Percentiles rank a stretch among this genome's conserved stretches.
Conservation (phyloP, 2,888 invertebrate species). For the Cryptocephalus primarius region DNA sequence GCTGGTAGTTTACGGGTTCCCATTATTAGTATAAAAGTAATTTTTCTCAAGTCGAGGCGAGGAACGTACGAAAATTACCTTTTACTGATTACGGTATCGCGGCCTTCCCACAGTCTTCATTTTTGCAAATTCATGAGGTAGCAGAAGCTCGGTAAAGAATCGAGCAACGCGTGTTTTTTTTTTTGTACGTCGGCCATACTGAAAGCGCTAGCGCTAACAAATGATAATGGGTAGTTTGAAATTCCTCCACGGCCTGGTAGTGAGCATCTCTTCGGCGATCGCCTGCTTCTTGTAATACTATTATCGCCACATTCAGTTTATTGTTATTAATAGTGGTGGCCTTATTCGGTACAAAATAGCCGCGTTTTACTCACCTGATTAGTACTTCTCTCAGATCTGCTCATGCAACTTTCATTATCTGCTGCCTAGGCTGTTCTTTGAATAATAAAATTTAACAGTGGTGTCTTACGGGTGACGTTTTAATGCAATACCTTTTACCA, state of each 20-base stretch:
- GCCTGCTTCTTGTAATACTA: slow-evolving; percentile 36
- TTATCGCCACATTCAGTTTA: slow-evolving; percentile 41
- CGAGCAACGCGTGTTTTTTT: slow-evolving; percentile 5
- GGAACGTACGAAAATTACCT: no score
- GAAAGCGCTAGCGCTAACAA: slow-evolving; percentile 30
- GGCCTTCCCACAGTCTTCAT: background rate
- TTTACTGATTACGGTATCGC: background rate
- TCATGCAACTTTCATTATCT: slow-evolving; percentile 33
- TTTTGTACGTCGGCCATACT: slow-evolving; percentile 22
- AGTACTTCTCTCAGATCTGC: slow-evolving; percentile 23
- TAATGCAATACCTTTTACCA: slow-evolving; percentile 21
- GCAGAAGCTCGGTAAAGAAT: slow-evolving; percentile 6
- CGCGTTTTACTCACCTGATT: slow-evolving; percentile 39
- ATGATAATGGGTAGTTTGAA: slow-evolving; percentile 38
- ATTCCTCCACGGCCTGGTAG: slow-evolving; percentile 31
- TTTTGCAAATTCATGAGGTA: slow-evolving; percentile 12
- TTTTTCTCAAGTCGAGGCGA: no score
- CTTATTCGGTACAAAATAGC: slow-evolving; percentile 35
- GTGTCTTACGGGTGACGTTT: slow-evolving; percentile 29
- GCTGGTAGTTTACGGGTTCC: no score
- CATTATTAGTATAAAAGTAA: no score
- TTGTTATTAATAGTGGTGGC: slow-evolving; percentile 39
- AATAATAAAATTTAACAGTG: slow-evolving; percentile 36
- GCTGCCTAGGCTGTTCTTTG: slow-evolving; percentile 23
- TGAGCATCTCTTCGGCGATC: slow-evolving; percentile 19